phyloP scores from a whole-genome alignment of 2,113 vertebrate genomes.

The Oostethus manadensis region DNA sequence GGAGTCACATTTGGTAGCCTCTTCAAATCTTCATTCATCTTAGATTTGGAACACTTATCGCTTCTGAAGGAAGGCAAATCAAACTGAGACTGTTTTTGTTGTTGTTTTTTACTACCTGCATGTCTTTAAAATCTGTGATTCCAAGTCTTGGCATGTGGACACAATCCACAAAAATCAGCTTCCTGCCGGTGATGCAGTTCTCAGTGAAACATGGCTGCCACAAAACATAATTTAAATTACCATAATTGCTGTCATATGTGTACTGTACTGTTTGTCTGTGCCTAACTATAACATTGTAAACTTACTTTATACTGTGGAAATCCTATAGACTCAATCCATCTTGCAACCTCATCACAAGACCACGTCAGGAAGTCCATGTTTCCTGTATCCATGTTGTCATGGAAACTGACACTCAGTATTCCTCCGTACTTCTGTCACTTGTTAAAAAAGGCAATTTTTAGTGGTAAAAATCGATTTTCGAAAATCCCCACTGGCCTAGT shows the following conservation, averaged over 20 bases:
- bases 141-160: conserved; percentile 79
- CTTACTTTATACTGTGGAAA: conserved; percentile 68
- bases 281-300: background rate
- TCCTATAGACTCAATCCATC: conserved; percentile 68
- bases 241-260: background rate
- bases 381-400: conserved; percentile 47
- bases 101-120: conserved; percentile 73
- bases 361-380: conserved; percentile 67
- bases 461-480: background rate
- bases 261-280: background rate
- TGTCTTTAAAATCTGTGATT: conserved; percentile 82
- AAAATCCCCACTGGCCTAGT: background rate
- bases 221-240: background rate
- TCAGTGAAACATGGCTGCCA: conserved; percentile 82
- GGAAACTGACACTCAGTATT: conserved; percentile 43
- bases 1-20: background rate
- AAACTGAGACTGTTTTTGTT: conserved; percentile 13
- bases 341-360: conserved; percentile 63
- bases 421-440: background rate
- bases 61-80: background rate
- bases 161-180: conserved; percentile 80
- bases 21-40: conserved; percentile 5
- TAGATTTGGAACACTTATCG: background rate
- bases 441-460: too few species aligned
- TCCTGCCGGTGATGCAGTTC: conserved; percentile 81